These are phyloP conservation scores for Synanthedon formicaeformis DNA, from an alignment of 2,888 invertebrate species.

Conservation along the genomic window DNA sequence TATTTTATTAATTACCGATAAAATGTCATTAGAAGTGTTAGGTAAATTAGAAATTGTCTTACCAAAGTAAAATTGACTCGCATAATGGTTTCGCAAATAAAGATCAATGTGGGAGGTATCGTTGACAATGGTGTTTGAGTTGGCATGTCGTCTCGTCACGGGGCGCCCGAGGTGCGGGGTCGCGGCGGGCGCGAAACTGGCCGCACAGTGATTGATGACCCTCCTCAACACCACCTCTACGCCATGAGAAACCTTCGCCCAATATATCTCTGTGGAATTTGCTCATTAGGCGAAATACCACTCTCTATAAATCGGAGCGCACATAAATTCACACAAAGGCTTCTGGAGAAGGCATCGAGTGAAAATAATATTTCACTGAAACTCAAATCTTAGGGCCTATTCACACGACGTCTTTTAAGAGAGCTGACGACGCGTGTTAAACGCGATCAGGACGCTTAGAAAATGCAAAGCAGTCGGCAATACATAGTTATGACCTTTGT, in stretches of 20 bases:
- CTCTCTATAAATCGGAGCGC: conserved; percentile 13
- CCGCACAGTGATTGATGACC: conserved; percentile 51
- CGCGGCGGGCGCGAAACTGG: conserved; percentile 7
- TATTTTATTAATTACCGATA: too few relatives aligned
- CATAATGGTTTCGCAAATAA: conserved; percentile 17
- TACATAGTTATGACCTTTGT: too few relatives aligned
- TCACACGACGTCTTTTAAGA: too few relatives aligned
- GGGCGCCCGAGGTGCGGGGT: conserved; percentile 27
- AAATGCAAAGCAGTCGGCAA: too few relatives aligned
- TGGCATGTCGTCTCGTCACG: conserved; percentile 59
- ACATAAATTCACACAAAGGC: conserved; percentile 19
- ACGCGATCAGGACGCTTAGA: too few relatives aligned
- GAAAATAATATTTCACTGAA: conserved; percentile 21
- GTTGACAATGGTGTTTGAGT: conserved; percentile 62
- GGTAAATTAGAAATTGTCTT: too few relatives aligned
- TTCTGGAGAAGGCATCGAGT: conserved; percentile 36
- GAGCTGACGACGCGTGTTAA: too few relatives aligned
- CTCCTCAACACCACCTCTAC: conserved; percentile 8
- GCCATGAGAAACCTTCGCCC: neutral
- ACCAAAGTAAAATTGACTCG: neutral
- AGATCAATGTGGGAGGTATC: conserved; percentile 48
- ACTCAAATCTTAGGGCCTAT: conserved; percentile 2
- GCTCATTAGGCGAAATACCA: neutral
- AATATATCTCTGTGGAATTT: neutral
- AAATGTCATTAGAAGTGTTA: too few relatives aligned